A percentile compares a stretch with the other conserved stretches of the same genome.
phyloP scores from a whole-genome alignment of 2,888 invertebrate genomes.

The Fabriciana adippe region DNA sequence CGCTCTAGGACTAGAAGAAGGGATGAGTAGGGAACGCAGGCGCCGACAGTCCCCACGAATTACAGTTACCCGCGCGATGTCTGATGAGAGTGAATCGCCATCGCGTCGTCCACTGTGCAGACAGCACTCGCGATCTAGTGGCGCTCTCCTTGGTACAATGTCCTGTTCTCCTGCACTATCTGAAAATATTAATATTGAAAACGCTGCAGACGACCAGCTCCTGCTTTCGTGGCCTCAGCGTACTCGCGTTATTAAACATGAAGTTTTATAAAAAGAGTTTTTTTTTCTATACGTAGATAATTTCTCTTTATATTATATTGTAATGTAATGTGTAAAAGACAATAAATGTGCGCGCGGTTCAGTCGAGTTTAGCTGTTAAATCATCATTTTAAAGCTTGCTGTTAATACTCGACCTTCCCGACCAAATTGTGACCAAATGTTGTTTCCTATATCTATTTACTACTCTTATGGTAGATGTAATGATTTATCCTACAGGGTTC shows the following conservation, averaged over 20 bases:
- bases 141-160: conserved; percentile 73
- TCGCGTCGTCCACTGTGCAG: conserved; percentile 75
- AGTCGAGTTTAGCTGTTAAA: conserved; percentile 61
- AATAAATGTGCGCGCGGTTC: conserved; percentile 68
- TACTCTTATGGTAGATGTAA: conserved; percentile 65
- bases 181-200: conserved; percentile 57
- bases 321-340: conserved; percentile 56
- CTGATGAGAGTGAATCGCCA: conserved; percentile 86
- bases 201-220: conserved; percentile 73
- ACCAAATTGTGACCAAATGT: conserved; percentile 73
- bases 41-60: conserved; percentile 85
- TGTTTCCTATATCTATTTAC: conserved; percentile 70
- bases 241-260: conserved; percentile 54
- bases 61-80: conserved; percentile 87
- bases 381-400: conserved; percentile 64
- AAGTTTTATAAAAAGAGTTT: conserved; percentile 72
- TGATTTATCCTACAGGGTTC: conserved; percentile 79
- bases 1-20: conserved; percentile 80
- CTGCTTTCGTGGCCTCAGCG: conserved; percentile 82
- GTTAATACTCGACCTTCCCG: conserved; percentile 63
- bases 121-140: conserved; percentile 76
- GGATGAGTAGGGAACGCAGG: conserved; percentile 60
- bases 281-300: conserved; percentile 17
- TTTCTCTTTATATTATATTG: conserved; percentile 33
- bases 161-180: conserved; percentile 75